Evolutionary conservation across 2,113 vertebrate genomes (phyloP).

Genomic region (Oreochromis niloticus): DNA sequence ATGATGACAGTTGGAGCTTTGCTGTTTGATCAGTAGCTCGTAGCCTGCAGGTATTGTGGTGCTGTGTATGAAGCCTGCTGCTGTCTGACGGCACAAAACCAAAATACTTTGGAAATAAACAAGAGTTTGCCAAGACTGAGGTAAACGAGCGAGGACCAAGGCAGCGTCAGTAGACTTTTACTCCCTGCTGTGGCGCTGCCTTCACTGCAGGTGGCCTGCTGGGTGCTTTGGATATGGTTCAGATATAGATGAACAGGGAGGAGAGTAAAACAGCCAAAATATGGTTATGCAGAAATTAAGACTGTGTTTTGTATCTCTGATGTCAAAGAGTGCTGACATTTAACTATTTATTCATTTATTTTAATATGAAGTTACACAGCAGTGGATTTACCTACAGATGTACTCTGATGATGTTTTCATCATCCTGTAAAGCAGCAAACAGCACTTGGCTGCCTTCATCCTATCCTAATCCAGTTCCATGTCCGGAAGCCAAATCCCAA

Average conservation of each 20-base stretch:
- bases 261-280: not conserved
- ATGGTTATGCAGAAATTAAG: not conserved
- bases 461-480: not conserved
- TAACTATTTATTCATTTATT: not conserved
- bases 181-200: not conserved
- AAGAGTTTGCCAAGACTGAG: constrained; percentile 5
- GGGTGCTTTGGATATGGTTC: not conserved
- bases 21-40: constrained; percentile 44
- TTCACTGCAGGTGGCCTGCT: not conserved
- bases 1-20: not conserved
- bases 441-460: not conserved
- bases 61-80: constrained; percentile 15
- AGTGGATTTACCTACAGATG: not conserved
- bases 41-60: constrained; percentile 31
- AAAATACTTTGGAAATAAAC: constrained; percentile 34
- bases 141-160: not conserved
- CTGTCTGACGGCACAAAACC: constrained; percentile 20
- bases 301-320: not conserved
- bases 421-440: not conserved
- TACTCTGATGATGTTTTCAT: not conserved
- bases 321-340: not conserved
- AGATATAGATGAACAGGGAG: not conserved
- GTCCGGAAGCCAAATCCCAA: not conserved
- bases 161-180: not conserved
- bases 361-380: not conserved